phyloP scores from a whole-genome alignment of 2,888 invertebrate genomes.

The Timema cristinae region DNA sequence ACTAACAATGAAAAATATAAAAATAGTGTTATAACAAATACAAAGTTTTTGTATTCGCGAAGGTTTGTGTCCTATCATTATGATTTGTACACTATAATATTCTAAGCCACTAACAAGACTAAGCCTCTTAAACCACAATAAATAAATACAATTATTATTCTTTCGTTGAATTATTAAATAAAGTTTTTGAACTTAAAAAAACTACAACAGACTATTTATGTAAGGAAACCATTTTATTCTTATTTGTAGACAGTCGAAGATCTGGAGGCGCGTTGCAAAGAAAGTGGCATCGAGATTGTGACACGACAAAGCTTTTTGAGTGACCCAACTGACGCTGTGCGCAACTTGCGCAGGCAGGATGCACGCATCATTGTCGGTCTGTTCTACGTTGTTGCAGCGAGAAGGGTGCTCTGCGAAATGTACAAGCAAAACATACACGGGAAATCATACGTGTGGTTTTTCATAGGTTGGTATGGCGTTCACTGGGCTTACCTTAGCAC shows the following conservation, averaged over 20 bases:
- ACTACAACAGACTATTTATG: no score
- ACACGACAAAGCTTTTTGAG: constrained; percentile 95
- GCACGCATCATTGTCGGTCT: constrained; percentile 96
- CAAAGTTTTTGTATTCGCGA: no score
- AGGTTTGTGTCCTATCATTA: no score
- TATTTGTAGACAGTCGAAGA: constrained; percentile 88
- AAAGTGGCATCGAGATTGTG: constrained; percentile 90
- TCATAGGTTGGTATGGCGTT: constrained; percentile 71
- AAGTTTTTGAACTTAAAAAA: no score
- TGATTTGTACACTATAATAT: no score
- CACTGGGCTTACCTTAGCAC: no score
- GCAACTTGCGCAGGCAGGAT: constrained; percentile 91
- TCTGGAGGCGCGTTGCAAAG: constrained; percentile 88
- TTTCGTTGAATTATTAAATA: no score
- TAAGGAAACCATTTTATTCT: constrained; percentile 8
- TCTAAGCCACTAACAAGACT: no score
- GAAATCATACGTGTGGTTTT: constrained; percentile 97
- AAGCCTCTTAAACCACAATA: no score
- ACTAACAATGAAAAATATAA: no score
- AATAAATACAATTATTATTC: no score
- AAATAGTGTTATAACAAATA: no score
- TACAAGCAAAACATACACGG: constrained; percentile 93
- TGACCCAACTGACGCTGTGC: constrained; percentile 94
- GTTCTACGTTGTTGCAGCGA: constrained; percentile 96
- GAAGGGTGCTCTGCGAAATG: constrained; percentile 93